phyloP scores from a whole-genome alignment of 2,113 vertebrate species.

The Actinemys pallida region DNA sequence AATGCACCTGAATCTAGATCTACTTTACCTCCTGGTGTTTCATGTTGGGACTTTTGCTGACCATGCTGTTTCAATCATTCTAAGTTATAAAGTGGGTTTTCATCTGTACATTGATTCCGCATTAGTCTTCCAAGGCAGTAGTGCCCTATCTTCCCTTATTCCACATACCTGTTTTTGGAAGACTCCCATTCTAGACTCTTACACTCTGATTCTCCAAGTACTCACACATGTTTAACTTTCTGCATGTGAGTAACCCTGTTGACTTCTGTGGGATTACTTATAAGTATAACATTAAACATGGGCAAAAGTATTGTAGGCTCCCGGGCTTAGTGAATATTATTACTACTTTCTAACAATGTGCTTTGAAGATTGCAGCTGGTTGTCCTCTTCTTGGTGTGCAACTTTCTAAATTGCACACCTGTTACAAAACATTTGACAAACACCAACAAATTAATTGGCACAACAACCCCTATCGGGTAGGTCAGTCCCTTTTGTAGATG shows the following conservation, averaged over 20 bases:
- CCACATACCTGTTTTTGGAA: neutral
- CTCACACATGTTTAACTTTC: neutral
- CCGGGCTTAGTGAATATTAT: neutral
- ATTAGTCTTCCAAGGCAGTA: neutral
- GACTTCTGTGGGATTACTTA: neutral
- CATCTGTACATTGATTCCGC: neutral
- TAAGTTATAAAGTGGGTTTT: neutral
- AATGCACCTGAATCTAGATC: neutral
- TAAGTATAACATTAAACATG: neutral
- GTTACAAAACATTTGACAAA: neutral
- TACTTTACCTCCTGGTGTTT: constrained; percentile 41
- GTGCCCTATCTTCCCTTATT: constrained; percentile 52
- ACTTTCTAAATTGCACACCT: neutral
- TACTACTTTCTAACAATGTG: neutral
- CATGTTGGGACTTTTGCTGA: neutral
- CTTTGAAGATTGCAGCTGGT: neutral
- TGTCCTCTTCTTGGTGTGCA: neutral
- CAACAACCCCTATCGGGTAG: neutral
- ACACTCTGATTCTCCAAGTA: neutral
- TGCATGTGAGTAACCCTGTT: rapidly evolving
- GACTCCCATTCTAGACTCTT: neutral
- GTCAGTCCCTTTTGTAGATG: neutral
- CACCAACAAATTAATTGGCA: neutral
- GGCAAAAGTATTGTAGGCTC: neutral
- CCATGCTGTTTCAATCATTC: constrained; percentile 36